phyloP scores from a whole-genome alignment of 2,888 invertebrate genomes.

The Stenodera caucasica region DNA sequence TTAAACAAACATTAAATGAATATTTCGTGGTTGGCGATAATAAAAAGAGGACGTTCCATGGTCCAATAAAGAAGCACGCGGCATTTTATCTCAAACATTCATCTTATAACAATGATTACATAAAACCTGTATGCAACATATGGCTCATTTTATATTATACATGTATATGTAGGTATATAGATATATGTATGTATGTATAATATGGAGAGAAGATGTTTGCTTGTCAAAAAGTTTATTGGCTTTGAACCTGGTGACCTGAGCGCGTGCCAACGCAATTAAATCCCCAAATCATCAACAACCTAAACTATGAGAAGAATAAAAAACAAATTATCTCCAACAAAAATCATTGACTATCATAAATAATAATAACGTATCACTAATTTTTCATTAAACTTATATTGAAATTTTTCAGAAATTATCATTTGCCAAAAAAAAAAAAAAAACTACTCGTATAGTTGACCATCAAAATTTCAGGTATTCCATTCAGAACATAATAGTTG shows the following conservation, averaged over 20 bases:
- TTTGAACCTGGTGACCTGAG: constrained; percentile 34
- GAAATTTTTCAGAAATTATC: too few species aligned
- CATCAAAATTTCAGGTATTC: constrained; percentile 44
- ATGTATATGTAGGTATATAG: too few species aligned
- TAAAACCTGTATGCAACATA: constrained; percentile 40
- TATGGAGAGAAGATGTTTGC: constrained; percentile 13
- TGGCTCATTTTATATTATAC: constrained; percentile 36
- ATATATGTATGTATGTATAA: too few species aligned
- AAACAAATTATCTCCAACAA: background rate
- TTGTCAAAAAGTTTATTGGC: constrained; percentile 37
- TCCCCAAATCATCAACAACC: constrained; percentile 31
- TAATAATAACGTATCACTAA: too few species aligned
- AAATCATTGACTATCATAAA: background rate
- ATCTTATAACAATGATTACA: constrained; percentile 41
- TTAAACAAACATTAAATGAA: constrained; percentile 18
- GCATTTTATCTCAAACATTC: constrained; percentile 40
- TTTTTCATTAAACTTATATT: background rate
- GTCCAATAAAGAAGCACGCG: constrained; percentile 38
- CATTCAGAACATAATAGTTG: constrained; percentile 39
- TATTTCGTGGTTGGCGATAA: constrained; percentile 22
- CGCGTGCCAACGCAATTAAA: constrained; percentile 44
- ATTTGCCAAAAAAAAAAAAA: too few species aligned
- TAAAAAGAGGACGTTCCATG: constrained; percentile 34
- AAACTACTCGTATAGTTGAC: too few species aligned
- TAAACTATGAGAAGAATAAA: constrained; percentile 12